phyloP scores from a whole-genome alignment of 1,140 invertebrate species.

The Saccostrea echinata region DNA sequence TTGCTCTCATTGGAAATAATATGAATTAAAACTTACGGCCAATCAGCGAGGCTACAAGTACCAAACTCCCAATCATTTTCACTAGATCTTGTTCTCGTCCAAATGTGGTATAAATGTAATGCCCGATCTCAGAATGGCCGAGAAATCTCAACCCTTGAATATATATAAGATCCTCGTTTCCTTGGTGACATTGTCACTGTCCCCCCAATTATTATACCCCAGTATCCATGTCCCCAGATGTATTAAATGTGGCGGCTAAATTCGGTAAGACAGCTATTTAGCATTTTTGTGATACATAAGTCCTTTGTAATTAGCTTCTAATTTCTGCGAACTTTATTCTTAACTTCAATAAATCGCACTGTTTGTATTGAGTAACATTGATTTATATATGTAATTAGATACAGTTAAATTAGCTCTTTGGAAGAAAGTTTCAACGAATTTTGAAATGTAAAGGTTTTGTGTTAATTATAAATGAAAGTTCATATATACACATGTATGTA shows the following conservation, averaged over 20 bases:
- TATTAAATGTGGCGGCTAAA: not conserved
- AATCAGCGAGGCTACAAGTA: not conserved
- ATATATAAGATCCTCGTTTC: not conserved
- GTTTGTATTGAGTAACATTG: too few species aligned
- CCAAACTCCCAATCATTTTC: not conserved
- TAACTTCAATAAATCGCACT: too few species aligned
- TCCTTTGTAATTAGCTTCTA: not conserved
- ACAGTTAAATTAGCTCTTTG: too few species aligned
- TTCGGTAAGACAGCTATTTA: slow-evolving; percentile 3
- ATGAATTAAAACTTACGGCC: not conserved
- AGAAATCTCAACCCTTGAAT: not conserved
- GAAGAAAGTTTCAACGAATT: too few species aligned
- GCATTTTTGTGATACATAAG: not conserved
- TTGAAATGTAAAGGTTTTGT: too few species aligned
- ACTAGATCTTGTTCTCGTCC: not conserved
- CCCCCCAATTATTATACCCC: not conserved
- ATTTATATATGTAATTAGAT: too few species aligned
- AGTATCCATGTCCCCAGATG: not conserved
- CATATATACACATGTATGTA: too few species aligned
- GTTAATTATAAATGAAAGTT: too few species aligned
- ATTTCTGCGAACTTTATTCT: not conserved
- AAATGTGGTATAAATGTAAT: not conserved
- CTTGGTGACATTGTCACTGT: not conserved
- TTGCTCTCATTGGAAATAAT: not conserved
- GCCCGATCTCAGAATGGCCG: not conserved